These are phyloP conservation scores for Autographa pulchrina DNA, from an alignment of 2,888 invertebrate genomes.

Conservation along the genomic window DNA sequence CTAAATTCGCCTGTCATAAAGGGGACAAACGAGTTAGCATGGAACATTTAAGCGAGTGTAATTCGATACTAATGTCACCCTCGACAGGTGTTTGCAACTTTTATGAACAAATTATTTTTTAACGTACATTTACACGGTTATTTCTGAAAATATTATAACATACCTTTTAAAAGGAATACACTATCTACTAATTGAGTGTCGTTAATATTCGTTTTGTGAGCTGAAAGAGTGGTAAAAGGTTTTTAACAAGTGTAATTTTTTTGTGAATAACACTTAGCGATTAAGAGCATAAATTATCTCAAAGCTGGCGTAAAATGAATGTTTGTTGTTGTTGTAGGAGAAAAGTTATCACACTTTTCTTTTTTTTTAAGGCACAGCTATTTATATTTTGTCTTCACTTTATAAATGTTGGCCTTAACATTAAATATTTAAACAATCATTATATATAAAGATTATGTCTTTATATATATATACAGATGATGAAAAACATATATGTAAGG, in stretches of 20 bases:
- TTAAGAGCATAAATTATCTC: constrained; percentile 24
- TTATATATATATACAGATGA: too few species aligned
- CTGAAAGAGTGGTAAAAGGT: constrained; percentile 11
- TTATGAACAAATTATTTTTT: constrained; percentile 40
- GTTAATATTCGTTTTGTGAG: constrained; percentile 16
- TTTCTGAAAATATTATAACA: constrained; percentile 29
- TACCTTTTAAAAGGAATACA: constrained; percentile 13
- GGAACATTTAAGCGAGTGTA: constrained; percentile 49
- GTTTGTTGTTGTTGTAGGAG: constrained; percentile 13
- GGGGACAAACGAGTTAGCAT: constrained; percentile 42
- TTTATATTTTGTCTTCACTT: neutral
- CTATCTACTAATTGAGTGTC: constrained; percentile 18
- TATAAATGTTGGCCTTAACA: too few species aligned
- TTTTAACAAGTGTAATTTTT: constrained; percentile 10
- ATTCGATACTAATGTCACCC: constrained; percentile 53
- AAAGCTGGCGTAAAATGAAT: constrained; percentile 11
- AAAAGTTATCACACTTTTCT: neutral
- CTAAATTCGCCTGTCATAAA: constrained; percentile 51
- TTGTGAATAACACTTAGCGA: constrained; percentile 22
- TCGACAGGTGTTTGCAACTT: constrained; percentile 53
- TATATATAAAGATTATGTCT: too few species aligned
- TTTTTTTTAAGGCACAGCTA: neutral
- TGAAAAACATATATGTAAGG: too few species aligned
- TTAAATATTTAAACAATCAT: too few species aligned
- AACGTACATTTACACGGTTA: constrained; percentile 20